Base-by-base conservation (phyloP, 2,113 vertebrate genomes). In the Tenebrosternarchus preto region DNA sequence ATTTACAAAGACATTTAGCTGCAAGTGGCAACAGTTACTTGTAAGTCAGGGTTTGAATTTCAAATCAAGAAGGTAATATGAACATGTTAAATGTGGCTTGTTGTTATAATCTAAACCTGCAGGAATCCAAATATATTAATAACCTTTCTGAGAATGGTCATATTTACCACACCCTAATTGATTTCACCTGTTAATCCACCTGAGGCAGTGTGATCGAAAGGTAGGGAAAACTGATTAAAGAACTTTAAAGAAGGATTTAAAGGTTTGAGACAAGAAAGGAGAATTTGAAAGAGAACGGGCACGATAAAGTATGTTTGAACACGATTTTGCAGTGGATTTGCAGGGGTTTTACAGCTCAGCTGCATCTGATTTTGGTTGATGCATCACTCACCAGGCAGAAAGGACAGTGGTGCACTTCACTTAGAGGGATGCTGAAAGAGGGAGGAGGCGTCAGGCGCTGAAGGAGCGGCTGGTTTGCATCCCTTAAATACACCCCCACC, bases 1-100 rank as follows among this genome's bases (percentile, higher is more conserved):
- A 57, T 74, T 73, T 74, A 43, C 61, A 8, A 33, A 80, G 60
- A 67, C 50, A 43, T 74, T n/a, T 74, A 57, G 61, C 66, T 67
- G 39, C 43, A 63, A n/a, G 7, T n/a, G 24, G 29, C n/a, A 80
- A 29, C n/a, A 80, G 5, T 55, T 74, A 55, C 59, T 9, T 64
- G 43, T n/a, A 53, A 2, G 56, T 53, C 22, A 46, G 11, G 55
- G 5, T 70, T 46, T 56, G 39, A 60, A 43, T 33, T 67, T 69
- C 63, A 36, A 50, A 53, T 39, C 53, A 19, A 60, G 60, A 74
- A 39, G 31, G 31, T 68, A 22, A 36, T 9, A 11, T 39, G 19
- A n/a, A 57, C 36, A 27, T 33, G 36, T 29, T 39, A 19, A 19
- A 6, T 22, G 20, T 66, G 11, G 9, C 25, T 76, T 9, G 20